Conservation (phyloP, 2,888 invertebrate genomes). For the Chaetoderma sp. region DNA sequence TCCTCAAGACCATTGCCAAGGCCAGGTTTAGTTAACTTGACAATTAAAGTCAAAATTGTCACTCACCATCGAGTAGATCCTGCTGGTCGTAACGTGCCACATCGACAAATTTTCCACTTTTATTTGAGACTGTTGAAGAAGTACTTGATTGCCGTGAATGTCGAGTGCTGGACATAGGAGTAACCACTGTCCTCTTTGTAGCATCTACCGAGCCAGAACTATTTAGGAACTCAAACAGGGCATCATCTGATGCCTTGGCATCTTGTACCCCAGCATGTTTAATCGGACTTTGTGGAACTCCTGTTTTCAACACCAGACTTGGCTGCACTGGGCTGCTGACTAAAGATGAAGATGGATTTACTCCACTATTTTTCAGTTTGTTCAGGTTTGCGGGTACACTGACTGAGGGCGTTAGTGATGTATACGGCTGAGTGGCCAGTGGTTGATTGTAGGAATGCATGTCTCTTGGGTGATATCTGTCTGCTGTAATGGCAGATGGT, state of each 20-base stretch:
- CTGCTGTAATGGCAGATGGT: not conserved
- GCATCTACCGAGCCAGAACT: conserved; percentile 55
- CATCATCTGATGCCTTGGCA: conserved; percentile 66
- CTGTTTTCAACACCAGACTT: not conserved
- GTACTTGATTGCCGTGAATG: conserved; percentile 67
- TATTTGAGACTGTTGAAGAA: conserved; percentile 57
- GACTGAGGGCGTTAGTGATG: conserved; percentile 40
- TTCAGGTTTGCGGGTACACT: conserved; percentile 51
- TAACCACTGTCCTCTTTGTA: conserved; percentile 36
- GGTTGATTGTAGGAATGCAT: not conserved
- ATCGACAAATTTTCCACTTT: conserved; percentile 16
- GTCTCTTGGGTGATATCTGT: not conserved
- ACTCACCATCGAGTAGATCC: too few species aligned
- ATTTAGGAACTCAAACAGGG: conserved; percentile 70
- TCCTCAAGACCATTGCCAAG: too few species aligned
- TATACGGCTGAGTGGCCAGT: not conserved
- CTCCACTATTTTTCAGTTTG: conserved; percentile 24
- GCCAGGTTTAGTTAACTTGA: too few species aligned
- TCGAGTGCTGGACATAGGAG: conserved; percentile 46
- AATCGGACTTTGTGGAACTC: not conserved
- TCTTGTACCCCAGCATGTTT: not conserved
- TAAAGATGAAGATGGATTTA: conserved; percentile 29
- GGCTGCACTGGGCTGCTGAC: conserved; percentile 29
- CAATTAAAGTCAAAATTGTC: too few species aligned
- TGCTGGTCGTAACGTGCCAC: too few species aligned